phyloP scores from a whole-genome alignment of 2,113 vertebrate species.

The Podarcis cretensis region DNA sequence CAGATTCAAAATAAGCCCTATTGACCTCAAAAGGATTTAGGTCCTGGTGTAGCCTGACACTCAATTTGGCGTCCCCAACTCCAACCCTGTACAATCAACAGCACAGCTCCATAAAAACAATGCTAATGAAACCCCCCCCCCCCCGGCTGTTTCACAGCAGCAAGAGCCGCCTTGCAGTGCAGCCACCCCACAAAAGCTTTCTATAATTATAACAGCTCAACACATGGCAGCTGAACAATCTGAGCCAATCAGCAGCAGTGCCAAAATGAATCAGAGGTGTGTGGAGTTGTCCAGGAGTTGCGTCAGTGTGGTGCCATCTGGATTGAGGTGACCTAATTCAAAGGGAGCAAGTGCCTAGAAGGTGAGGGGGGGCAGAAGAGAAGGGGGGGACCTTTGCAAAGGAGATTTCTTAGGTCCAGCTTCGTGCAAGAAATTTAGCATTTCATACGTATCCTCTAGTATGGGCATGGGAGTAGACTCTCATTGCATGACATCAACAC shows the following conservation, averaged over 20 bases:
- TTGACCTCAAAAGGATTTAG: not conserved
- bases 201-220: not conserved
- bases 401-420: not conserved
- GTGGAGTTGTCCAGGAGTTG: not conserved
- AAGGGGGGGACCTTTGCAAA: not conserved
- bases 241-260: not conserved
- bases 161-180: not conserved
- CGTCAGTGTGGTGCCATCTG: not conserved
- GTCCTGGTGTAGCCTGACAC: not conserved
- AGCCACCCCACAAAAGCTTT: not conserved
- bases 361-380: not conserved
- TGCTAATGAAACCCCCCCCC: not conserved
- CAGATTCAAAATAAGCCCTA: no score
- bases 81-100: not conserved
- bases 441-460: not conserved
- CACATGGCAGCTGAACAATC: not conserved
- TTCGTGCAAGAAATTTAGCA: not conserved
- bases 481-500: not conserved
- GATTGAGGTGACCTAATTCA: conserved; percentile 9
- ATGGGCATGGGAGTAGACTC: not conserved
- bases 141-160: not conserved
- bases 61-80: not conserved
- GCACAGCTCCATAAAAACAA: not conserved
- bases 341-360: not conserved
- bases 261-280: not conserved